Evolutionary conservation across 2,888 invertebrate species (phyloP), one percentile per base, ranked within the genome.

Genomic region (Napeogenes inachia): DNA sequence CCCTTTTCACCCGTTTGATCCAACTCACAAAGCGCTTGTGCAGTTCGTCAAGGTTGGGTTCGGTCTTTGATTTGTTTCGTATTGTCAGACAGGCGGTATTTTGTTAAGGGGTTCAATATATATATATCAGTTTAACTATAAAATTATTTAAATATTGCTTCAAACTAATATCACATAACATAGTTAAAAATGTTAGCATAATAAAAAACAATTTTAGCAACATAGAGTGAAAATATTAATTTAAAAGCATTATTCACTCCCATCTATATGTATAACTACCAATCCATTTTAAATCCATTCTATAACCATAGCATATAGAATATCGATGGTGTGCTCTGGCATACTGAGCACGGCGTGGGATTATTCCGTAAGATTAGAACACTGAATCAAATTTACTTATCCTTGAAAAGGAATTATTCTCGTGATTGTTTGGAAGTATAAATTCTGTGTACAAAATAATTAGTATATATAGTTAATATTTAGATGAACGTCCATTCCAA

Each of bases 321-420:
- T 6, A 35, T 35, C 42, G n/a, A 50, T 45, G 56, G 45, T 50
- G 56, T 57, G 56, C 21, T 21, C 21, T 30, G 35, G 55, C 61
- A 62, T 54, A 54, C 46, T 54, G 53, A 62, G 54, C 54, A 58
- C 57, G 61, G 45, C 32, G 54, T 38, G 57, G 45, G 57, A 45
- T 58, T 54, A 62, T 58, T 54, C 58, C 42, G 45, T 30, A 38
- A 56, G 35, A 56, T 42, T 45, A 56, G 45, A 45, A 45, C n/a
- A 46, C 13, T n/a, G 32, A 53, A 45, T 56, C 12, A 13, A 30
- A 45, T 56, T 56, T 30, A 30, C 45, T 45, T 8, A 32, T 56
- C 21, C 30, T 13, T n/a, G 56, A 8, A 42, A 42, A 13, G 10
- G 13, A n/a, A n/a, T 21, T 38, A 38, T 38, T 38, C 38, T 8